A percentile compares a stretch with the other conserved stretches of the same genome.
These are phyloP conservation scores for Caranx ignobilis DNA, from an alignment of 2,113 vertebrate species.

Conservation along the genomic window DNA sequence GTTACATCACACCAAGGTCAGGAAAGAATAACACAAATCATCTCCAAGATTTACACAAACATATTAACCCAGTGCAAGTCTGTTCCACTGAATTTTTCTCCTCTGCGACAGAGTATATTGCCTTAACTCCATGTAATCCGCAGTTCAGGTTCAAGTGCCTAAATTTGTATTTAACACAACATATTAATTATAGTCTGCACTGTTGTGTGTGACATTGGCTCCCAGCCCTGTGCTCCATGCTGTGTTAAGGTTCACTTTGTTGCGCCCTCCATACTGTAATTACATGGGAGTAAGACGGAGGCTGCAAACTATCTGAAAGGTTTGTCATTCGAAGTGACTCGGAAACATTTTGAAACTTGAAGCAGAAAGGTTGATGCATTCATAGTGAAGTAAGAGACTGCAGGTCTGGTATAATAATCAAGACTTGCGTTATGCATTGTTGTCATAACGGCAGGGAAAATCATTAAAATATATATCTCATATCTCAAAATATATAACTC, in stretches of 20 bases:
- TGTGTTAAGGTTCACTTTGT: background rate
- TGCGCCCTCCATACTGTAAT: conserved; percentile 12
- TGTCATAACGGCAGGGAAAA: background rate
- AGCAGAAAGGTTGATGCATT: background rate
- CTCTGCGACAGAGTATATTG: background rate
- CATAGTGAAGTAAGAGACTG: background rate
- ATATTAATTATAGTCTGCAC: background rate
- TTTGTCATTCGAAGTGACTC: background rate
- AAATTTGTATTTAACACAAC: conserved; percentile 8
- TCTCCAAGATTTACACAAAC: conserved; percentile 4
- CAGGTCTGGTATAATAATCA: background rate
- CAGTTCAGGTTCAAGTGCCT: background rate
- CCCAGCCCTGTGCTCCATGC: background rate
- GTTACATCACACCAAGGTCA: background rate
- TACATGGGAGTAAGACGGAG: background rate
- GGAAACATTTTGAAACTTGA: background rate
- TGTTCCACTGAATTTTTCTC: background rate
- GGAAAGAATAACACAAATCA: background rate
- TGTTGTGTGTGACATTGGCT: background rate
- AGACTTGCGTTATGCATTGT: background rate
- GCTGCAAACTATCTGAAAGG: background rate
- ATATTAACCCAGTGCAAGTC: background rate
- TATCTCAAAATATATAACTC: too few relatives aligned
- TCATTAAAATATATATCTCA: too few relatives aligned
- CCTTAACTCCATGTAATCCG: background rate